Conservation (phyloP, 2,113 vertebrate species). For the Mirounga angustirostris region DNA sequence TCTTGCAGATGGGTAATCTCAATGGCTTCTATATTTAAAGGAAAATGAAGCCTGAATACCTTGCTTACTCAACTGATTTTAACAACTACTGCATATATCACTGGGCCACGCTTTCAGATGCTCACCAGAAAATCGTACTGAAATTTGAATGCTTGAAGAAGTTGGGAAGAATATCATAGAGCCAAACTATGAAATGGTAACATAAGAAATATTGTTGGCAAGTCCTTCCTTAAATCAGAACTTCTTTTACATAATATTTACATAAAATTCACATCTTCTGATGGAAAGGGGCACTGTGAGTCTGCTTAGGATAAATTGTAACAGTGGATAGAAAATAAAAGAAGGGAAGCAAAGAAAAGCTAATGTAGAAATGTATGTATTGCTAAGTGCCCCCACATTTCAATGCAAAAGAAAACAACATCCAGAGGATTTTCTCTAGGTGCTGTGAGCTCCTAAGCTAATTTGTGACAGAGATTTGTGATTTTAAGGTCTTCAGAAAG, state of each 20-base stretch:
- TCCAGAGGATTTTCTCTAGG: neutral
- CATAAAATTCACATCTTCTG: neutral
- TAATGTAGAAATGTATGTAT: neutral
- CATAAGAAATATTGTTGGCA: neutral
- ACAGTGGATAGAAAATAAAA: neutral
- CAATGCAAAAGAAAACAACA: neutral
- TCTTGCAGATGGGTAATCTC: neutral
- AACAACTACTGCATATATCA: neutral
- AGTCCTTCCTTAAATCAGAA: neutral
- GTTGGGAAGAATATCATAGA: neutral
- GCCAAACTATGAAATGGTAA: neutral
- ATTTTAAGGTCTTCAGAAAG: neutral
- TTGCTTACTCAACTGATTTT: constrained; percentile 5
- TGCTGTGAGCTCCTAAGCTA: neutral
- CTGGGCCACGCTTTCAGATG: neutral
- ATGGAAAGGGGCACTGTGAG: neutral
- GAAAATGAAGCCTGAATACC: constrained; percentile 16
- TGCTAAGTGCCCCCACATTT: neutral
- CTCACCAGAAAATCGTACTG: neutral
- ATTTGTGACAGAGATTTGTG: neutral
- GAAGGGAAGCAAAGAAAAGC: neutral
- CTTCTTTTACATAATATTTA: neutral
- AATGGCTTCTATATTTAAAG: constrained; percentile 14
- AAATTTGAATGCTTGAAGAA: neutral
- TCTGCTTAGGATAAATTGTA: neutral